Conservation (phyloP, 2,888 invertebrate genomes). For the Eupithecia vulgata region DNA sequence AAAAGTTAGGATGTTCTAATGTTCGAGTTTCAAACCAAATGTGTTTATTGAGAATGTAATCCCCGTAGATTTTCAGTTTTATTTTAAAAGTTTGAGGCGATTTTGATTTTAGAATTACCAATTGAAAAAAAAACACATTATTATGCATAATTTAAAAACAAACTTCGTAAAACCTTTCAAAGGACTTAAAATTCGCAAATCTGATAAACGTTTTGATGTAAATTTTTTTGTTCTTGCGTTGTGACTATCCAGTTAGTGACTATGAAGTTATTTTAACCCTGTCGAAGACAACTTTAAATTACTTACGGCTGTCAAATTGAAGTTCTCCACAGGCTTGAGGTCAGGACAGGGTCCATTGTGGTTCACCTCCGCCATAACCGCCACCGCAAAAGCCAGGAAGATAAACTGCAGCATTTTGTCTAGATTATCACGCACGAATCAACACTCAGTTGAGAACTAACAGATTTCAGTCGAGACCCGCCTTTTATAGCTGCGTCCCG, state of each 20-base stretch:
- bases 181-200: background rate
- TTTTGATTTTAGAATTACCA: background rate
- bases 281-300: background rate
- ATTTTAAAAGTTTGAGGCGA: background rate
- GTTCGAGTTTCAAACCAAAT: background rate
- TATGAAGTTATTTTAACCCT: background rate
- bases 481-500: constrained; percentile 62
- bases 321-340: constrained; percentile 64
- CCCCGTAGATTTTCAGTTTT: background rate
- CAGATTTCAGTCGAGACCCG: constrained; percentile 37
- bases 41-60: background rate
- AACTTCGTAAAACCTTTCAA: background rate
- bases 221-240: background rate
- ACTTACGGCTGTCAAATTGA: constrained; percentile 68
- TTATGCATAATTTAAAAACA: no score
- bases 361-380: constrained; percentile 59
- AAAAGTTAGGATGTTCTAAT: background rate
- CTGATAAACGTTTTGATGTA: background rate
- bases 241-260: background rate
- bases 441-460: constrained; percentile 57
- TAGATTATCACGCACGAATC: constrained; percentile 50
- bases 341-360: constrained; percentile 68
- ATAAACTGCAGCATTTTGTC: constrained; percentile 62
- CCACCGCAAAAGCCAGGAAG: constrained; percentile 59
- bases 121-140: no score